Percentiles rank a stretch among this genome's conserved stretches.
phyloP scores from a whole-genome alignment of 1,140 invertebrate genomes.

The Hyles vespertilio region DNA sequence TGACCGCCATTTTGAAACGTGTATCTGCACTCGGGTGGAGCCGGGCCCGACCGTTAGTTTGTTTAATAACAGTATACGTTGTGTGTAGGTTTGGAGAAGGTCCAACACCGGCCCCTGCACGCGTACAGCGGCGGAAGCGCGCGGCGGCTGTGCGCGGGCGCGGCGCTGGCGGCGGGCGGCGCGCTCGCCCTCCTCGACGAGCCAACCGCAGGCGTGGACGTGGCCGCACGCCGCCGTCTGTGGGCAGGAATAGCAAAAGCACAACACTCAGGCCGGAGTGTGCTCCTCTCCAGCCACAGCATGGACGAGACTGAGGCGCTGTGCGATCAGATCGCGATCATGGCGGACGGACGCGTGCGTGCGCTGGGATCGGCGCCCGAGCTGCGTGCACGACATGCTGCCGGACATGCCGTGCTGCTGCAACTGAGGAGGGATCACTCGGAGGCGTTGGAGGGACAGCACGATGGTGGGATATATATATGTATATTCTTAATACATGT shows the following conservation, averaged over 20 bases:
- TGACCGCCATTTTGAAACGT: too few species aligned
- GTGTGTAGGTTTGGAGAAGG: conserved; percentile 36
- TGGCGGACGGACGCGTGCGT: conserved; percentile 85
- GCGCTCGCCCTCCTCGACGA: conserved; percentile 82
- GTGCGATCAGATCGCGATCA: conserved; percentile 87
- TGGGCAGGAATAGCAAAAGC: conserved; percentile 53
- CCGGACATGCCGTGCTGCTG: conserved; percentile 72
- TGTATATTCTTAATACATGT: too few species aligned
- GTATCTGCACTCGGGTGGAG: too few species aligned
- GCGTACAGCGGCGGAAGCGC: conserved; percentile 84
- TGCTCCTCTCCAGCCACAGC: conserved; percentile 34
- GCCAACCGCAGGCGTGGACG: conserved; percentile 84
- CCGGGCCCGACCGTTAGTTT: too few species aligned
- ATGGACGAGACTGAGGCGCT: conserved; percentile 94
- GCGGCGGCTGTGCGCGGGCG: conserved; percentile 86
- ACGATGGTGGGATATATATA: not conserved
- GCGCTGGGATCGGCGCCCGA: conserved; percentile 75
- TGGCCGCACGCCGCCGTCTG: conserved; percentile 77
- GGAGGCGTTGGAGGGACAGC: not conserved
- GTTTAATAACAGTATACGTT: too few species aligned
- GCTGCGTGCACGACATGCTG: conserved; percentile 74
- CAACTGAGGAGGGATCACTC: conserved; percentile 21
- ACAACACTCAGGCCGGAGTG: conserved; percentile 30
- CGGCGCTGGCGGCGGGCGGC: conserved; percentile 76
- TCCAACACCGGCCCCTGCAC: conserved; percentile 22